phyloP scores from a whole-genome alignment of 2,113 vertebrate genomes.

The Dendrocopos noguchii region DNA sequence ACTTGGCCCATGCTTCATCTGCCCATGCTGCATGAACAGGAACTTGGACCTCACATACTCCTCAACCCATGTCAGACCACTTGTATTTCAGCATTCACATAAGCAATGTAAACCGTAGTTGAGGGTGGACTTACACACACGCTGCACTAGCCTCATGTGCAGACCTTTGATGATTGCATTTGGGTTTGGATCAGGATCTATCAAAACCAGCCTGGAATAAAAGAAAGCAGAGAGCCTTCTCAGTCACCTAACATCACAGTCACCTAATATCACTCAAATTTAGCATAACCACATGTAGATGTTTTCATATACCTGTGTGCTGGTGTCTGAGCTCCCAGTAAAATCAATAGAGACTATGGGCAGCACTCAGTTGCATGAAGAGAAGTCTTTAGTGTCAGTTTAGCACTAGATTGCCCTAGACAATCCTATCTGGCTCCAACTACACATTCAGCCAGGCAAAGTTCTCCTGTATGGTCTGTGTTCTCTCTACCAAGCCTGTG shows the following conservation, averaged over 20 bases:
- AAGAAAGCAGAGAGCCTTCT: neutral
- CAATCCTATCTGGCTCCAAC: neutral
- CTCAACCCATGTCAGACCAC: neutral
- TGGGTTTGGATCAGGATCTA: neutral
- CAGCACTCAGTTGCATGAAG: neutral
- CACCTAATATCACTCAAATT: neutral
- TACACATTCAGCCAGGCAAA: neutral
- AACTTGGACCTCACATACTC: neutral
- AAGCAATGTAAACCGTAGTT: neutral
- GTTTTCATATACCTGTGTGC: neutral
- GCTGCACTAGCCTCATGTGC: neutral
- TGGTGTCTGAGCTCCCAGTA: neutral
- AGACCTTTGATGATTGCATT: neutral
- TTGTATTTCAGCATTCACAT: neutral
- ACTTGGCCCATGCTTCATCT: neutral
- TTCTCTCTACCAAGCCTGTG: neutral
- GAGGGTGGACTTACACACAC: accelerated
- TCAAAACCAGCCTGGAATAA: neutral
- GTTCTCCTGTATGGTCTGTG: neutral
- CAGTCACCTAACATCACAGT: neutral
- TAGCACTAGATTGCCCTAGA: neutral
- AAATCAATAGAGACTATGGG: accelerated
- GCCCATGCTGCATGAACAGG: neutral
- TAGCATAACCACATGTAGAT: neutral
- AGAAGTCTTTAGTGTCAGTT: neutral